Evolutionary conservation across 1,140 invertebrate species (phyloP).

Genomic region (Pseudachorutes palmiensis): DNA sequence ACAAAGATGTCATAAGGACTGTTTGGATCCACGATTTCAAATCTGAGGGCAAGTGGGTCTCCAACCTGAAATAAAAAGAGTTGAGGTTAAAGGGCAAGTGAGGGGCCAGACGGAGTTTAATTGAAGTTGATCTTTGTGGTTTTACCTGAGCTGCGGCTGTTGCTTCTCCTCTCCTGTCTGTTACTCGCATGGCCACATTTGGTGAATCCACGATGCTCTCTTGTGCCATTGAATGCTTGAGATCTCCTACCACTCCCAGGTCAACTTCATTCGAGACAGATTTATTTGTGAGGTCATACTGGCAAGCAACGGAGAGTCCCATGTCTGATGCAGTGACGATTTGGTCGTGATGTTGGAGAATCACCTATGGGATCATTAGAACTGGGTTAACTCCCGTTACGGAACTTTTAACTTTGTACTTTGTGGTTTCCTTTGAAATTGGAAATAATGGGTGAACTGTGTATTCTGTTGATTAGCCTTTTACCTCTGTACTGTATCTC

Average conservation of each 20-base stretch:
- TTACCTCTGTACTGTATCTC: conserved; percentile 38
- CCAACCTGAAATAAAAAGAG: conserved; percentile 65
- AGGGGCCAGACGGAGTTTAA: neutral
- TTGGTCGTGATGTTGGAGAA: conserved; percentile 89
- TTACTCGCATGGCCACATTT: conserved; percentile 89
- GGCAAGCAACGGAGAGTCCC: conserved; percentile 81
- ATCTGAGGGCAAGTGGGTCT: conserved; percentile 78
- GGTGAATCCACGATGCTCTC: conserved; percentile 72
- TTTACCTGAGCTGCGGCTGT: conserved; percentile 43
- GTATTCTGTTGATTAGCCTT: neutral
- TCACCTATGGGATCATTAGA: conserved; percentile 30
- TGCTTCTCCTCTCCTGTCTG: conserved; percentile 42
- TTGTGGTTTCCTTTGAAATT: too few relatives aligned
- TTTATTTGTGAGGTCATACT: conserved; percentile 87
- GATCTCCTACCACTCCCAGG: conserved; percentile 75
- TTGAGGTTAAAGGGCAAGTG: neutral
- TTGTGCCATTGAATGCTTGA: conserved; percentile 50
- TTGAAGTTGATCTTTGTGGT: neutral
- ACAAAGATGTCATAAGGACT: conserved; percentile 93
- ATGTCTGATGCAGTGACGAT: conserved; percentile 90
- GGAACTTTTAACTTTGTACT: too few relatives aligned
- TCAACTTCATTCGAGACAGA: conserved; percentile 86
- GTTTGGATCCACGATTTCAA: conserved; percentile 78
- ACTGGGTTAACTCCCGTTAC: too few relatives aligned
- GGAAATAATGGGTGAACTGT: neutral